Evolutionary conservation across 2,888 invertebrate genomes (phyloP).

Genomic region (Caradrina kadenii): DNA sequence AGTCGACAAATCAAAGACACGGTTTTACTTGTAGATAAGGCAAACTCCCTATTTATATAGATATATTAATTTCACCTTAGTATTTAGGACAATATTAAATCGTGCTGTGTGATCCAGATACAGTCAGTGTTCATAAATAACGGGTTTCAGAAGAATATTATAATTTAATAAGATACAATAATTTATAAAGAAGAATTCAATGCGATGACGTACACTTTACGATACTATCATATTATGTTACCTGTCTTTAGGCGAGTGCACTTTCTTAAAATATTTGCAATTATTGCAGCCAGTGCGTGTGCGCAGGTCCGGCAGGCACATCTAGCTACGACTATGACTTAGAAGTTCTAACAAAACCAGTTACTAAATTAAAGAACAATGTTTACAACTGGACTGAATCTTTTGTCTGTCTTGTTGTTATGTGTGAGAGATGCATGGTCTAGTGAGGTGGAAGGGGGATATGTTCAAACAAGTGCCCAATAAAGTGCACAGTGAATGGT

Average conservation of each 20-base stretch:
- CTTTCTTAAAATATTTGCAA: no score
- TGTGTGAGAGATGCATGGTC: neutral
- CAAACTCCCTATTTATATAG: neutral
- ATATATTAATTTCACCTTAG: neutral
- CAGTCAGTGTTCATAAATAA: no score
- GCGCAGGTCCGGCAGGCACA: no score
- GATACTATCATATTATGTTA: no score
- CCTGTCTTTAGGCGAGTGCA: no score
- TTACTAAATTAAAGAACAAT: no score
- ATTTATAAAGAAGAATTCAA: no score
- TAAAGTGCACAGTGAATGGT: constrained; percentile 64
- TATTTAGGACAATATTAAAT: constrained; percentile 9
- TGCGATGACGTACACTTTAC: no score
- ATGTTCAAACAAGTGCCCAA: constrained; percentile 57
- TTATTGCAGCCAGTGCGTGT: no score
- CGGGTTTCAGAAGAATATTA: no score
- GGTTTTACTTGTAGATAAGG: neutral
- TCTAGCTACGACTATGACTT: neutral
- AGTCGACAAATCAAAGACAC: neutral
- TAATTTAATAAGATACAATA: no score
- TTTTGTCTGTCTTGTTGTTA: neutral
- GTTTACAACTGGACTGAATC: neutral
- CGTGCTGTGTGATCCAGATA: constrained; percentile 3
- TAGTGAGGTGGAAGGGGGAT: constrained; percentile 3
- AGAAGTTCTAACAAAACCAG: neutral